Conservation (phyloP, 2,888 invertebrate genomes). For the Agonopterix arenella region DNA sequence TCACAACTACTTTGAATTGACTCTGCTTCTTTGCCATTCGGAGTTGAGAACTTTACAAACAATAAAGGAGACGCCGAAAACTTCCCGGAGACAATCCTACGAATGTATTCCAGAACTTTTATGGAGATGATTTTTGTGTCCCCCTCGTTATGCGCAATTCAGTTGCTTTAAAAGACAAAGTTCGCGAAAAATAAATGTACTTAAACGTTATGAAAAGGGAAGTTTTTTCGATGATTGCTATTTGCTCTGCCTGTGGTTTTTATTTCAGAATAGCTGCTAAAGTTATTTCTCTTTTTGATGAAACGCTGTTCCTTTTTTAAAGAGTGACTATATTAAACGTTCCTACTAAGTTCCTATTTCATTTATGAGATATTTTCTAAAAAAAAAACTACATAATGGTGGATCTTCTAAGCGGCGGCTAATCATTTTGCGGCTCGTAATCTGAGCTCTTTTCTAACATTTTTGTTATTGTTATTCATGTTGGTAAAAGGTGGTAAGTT, state of each 20-base stretch:
- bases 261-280: too few relatives aligned
- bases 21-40: conserved; percentile 14
- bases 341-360: too few relatives aligned
- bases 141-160: conserved; percentile 10
- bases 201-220: background rate
- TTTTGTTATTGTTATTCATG: too few relatives aligned
- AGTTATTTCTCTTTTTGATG: too few relatives aligned
- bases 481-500: too few relatives aligned
- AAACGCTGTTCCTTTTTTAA: too few relatives aligned
- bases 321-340: too few relatives aligned
- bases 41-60: conserved; percentile 18
- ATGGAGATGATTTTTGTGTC: conserved; percentile 30
- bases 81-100: conserved; percentile 24
- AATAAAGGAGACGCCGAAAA: conserved; percentile 28
- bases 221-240: background rate
- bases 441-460: too few relatives aligned
- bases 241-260: background rate
- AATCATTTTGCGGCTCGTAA: too few relatives aligned
- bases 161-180: conserved; percentile 2
- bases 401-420: too few relatives aligned
- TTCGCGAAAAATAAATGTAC: conserved; percentile 2
- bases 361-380: too few relatives aligned
- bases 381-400: too few relatives aligned
- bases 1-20: conserved; percentile 23
- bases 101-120: conserved; percentile 39